Evolutionary conservation across 2,797 vertebrate genomes (phyloP).

Genomic region (Chiloscyllium punctatum): DNA sequence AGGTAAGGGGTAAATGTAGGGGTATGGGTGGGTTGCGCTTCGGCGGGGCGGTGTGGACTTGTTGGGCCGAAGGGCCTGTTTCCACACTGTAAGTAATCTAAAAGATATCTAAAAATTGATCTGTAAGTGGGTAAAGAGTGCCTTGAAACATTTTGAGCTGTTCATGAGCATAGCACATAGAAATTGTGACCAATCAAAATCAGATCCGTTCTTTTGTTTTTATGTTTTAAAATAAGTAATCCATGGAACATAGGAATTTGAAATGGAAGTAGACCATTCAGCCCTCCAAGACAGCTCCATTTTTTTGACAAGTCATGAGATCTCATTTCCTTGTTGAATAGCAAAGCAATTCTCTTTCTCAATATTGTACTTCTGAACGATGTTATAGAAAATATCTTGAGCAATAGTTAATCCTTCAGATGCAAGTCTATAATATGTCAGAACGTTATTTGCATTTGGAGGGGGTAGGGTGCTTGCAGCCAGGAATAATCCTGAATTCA

Average conservation of each 20-base stretch:
- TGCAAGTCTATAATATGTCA: background rate
- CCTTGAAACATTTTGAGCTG: background rate
- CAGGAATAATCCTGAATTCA: background rate
- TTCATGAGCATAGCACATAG: background rate
- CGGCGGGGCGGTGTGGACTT: too few relatives aligned
- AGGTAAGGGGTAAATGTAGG: too few relatives aligned
- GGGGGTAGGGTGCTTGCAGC: background rate
- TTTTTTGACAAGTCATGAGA: background rate
- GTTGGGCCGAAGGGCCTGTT: too few relatives aligned
- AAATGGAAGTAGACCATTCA: background rate
- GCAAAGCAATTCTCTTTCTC: background rate
- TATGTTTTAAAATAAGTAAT: background rate
- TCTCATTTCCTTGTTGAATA: background rate
- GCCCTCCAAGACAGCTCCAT: background rate
- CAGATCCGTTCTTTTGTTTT: background rate
- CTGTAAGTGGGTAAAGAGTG: background rate
- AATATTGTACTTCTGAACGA: background rate
- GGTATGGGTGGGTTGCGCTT: too few relatives aligned
- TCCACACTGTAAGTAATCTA: too few relatives aligned
- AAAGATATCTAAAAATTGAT: too few relatives aligned
- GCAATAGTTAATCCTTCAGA: background rate
- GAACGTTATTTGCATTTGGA: background rate
- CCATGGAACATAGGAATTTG: background rate
- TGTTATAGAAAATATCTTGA: background rate
- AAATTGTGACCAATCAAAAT: background rate